Percentiles rank a stretch among this genome's conserved stretches.
Evolutionary conservation across 2,113 vertebrate species (phyloP).

Genomic region (Aegotheles bennettii): DNA sequence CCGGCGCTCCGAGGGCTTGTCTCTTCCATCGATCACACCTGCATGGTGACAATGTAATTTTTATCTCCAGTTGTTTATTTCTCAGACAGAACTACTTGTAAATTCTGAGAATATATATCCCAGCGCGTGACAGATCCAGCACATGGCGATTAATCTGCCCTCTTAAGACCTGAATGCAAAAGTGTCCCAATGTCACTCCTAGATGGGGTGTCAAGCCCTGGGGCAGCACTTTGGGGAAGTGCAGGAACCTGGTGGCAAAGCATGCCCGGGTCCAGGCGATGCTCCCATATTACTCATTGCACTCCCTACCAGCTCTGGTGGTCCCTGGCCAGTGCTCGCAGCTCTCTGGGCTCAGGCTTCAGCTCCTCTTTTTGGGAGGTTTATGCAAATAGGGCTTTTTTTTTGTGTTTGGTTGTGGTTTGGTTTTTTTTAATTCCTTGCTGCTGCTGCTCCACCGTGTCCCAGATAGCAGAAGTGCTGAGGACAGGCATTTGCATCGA

Average conservation of each 20-base stretch:
- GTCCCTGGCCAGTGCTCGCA: background rate
- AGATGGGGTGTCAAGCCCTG: background rate
- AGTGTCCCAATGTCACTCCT: slow-evolving; percentile 31
- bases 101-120: slow-evolving; percentile 78
- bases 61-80: slow-evolving; percentile 81
- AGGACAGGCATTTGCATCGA: slow-evolving; percentile 29
- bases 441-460: background rate
- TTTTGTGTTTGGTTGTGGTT: background rate
- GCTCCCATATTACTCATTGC: background rate
- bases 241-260: background rate
- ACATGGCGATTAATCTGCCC: slow-evolving; percentile 74
- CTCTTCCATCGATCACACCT: slow-evolving; percentile 74
- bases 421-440: background rate
- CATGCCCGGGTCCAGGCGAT: background rate
- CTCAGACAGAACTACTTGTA: slow-evolving; percentile 80
- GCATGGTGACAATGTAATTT: slow-evolving; percentile 78
- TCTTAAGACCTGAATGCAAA: slow-evolving; percentile 63
- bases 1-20: background rate
- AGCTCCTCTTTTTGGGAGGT: slow-evolving; percentile 1
- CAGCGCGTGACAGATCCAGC: slow-evolving; percentile 71
- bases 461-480: slow-evolving; percentile 63
- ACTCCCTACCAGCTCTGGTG: fast-evolving
- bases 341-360: background rate
- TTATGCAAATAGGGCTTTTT: slow-evolving; percentile 39
- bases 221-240: background rate